Evolutionary conservation across 92 coral and sea anemone genomes (phyloP).

Genomic region (Pocillopora grandis): DNA sequence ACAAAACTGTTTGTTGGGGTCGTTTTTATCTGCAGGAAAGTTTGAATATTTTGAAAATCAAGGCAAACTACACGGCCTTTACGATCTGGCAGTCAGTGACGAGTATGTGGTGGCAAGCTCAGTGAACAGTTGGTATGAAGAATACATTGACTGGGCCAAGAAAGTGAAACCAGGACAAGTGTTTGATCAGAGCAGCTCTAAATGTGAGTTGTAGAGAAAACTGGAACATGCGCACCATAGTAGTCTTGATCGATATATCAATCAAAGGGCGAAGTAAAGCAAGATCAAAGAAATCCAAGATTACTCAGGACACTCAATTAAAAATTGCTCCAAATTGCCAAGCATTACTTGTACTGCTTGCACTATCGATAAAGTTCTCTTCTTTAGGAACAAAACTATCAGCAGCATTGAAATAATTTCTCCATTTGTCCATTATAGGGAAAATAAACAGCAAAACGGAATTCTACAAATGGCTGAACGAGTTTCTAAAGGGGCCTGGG

Average conservation of each 20-base stretch:
- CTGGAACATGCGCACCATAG: too few relatives aligned
- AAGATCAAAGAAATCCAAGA: too few relatives aligned
- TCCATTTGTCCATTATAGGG: neutral
- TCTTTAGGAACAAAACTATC: too few relatives aligned
- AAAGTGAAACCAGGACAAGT: conserved; percentile 35
- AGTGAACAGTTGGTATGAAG: conserved; percentile 86
- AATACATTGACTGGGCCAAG: conserved; percentile 79
- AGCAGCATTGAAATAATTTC: too few relatives aligned
- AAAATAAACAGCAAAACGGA: conserved; percentile 39
- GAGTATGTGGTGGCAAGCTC: conserved; percentile 65
- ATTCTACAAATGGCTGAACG: conserved; percentile 78
- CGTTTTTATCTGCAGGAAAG: conserved; percentile 47
- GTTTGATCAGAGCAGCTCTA: conserved; percentile 53
- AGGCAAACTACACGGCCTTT: conserved; percentile 71
- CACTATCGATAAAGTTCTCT: too few relatives aligned
- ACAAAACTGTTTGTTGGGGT: neutral
- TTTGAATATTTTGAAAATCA: conserved; percentile 79
- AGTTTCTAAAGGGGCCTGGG: conserved; percentile 65
- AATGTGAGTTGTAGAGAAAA: conserved; percentile 14
- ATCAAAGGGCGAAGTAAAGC: too few relatives aligned
- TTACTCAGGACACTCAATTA: too few relatives aligned
- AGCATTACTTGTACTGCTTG: too few relatives aligned
- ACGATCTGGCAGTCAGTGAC: conserved; percentile 50
- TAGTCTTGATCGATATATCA: too few relatives aligned
- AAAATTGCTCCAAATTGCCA: too few relatives aligned